Evolutionary conservation across 2,888 invertebrate genomes (phyloP), one percentile per base, ranked within the genome.

Genomic region (Drosophila falleni): DNA sequence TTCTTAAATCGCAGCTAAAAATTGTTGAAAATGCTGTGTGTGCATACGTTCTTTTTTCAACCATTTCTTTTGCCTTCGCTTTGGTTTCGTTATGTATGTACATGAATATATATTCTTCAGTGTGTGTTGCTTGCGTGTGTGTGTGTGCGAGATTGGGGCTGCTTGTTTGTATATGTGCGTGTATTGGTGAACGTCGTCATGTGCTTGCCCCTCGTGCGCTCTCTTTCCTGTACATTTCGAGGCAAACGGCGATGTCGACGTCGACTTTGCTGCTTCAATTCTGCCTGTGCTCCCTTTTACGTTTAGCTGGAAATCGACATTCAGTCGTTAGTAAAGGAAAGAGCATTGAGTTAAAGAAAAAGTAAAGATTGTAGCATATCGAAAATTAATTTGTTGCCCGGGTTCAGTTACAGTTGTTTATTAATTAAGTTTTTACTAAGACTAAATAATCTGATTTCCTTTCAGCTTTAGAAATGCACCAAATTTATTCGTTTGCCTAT

Each of bases 171-270:
- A 44, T 68, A 37, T 54, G 63, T 55, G 63, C 59, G 41, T 75
- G 62, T 66, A 54, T 72, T 53, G 26, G 71, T 75, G 63, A 78
- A 75, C 79, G 67, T 80, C 82, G 88, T 84, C 89, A 84, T 84
- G 81, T 84, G 89, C 71, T 76, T 74, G 74, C 68, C 70, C 83
- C 83, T 84, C 87, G 73, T 87, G 71, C 89, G 71, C 56, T 84
- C 89, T 86, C 83, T 83, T 62, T 83, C 89, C 42, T 70, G 55
- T 74, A 72, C 73, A 83, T 70, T 56, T 51, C 50, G 41, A 54
- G 58, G 49, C 65, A 68, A 66, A 64, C 71, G 56, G 53, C 67
- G 51, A 62, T 54, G 71, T 71, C 53, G 55, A 59, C 74, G 64
- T 70, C 55, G 41, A 23, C 54, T 39, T 64, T 33, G 53, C 46